Percentiles rank a stretch among this genome's conserved stretches.
These are phyloP conservation scores for Apantesis nais DNA, from an alignment of 2,888 invertebrate genomes.

Conservation along the genomic window DNA sequence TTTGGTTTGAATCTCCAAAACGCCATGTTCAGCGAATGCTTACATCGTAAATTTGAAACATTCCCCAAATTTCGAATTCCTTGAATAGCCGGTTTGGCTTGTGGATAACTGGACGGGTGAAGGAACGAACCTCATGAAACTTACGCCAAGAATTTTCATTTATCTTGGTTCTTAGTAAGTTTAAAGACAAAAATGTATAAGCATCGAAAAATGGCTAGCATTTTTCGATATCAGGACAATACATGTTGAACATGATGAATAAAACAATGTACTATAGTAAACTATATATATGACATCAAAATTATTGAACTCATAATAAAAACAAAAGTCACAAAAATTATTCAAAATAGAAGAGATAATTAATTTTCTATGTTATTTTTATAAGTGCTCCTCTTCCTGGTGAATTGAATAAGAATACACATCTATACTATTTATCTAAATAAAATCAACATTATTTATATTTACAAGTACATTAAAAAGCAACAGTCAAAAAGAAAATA, in stretches of 20 bases:
- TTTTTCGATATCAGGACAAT: background rate
- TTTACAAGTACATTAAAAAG: background rate
- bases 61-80: slow-evolving; percentile 59
- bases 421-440: too few species aligned
- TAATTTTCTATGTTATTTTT: too few species aligned
- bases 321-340: too few species aligned
- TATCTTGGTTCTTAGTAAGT: slow-evolving; percentile 44
- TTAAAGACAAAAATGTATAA: slow-evolving; percentile 31
- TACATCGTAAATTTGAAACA: slow-evolving; percentile 51
- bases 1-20: slow-evolving; percentile 44
- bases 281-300: too few species aligned
- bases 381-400: too few species aligned
- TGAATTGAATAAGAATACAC: too few species aligned
- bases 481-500: background rate
- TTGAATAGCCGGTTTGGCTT: slow-evolving; percentile 51
- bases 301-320: too few species aligned
- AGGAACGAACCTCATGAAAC: slow-evolving; percentile 41
- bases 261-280: background rate
- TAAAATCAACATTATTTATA: background rate
- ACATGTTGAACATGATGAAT: background rate
- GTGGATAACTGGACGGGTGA: slow-evolving; percentile 53
- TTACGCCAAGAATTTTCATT: slow-evolving; percentile 51
- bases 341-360: background rate
- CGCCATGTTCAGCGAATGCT: slow-evolving; percentile 41
- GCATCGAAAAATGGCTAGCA: slow-evolving; percentile 23